Evolutionary conservation across 1,140 invertebrate genomes (phyloP), one percentile per base, ranked within the genome.

Genomic region (Mactra quadrangularis): DNA sequence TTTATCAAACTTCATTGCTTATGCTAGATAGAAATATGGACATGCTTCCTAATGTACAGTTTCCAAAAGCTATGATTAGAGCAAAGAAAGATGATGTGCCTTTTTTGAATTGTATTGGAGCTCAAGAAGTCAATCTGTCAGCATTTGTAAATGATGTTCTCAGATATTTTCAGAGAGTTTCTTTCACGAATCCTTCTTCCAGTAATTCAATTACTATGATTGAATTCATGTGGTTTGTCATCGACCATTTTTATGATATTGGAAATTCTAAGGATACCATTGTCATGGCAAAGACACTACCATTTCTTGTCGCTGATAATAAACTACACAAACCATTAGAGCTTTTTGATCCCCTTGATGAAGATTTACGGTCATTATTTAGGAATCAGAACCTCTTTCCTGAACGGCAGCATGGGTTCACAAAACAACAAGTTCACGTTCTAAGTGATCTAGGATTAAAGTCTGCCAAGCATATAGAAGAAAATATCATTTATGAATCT

Each of bases 301-400:
- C 55, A 15, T 76, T 62, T 62, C 29, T 76, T 17, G 45, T 25
- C 29, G 15, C 53, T 6, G 59, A 41, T 0, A 29, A 11, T 19
- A 29, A 31, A 2, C 38, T 22, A 6, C 22, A 19, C n/a, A 62
- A n/a, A 47, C 72, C 72, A 33, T 60, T n/a, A 0, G 55, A 76
- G 6, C 38, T 76, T 33, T 76, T 62, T 52, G 45, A 76, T 38
- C 72, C 72, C 27, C 27, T 45, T 7, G 35, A 41, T 62, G 19
- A 35, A 27, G 41, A 9, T 25, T 38, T 76, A 35, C 22, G 47
- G 35, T 31, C 7, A 19, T 29, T 76, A 17, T 59, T 76, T 7
- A 11, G 33, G 25, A 45, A 45, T 6, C 35, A 76, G 31, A 29
- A n/a, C 6, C 29, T 60, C 38, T 76, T 76, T 76, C 72, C 72